Evolutionary conservation across 2,113 vertebrate species (phyloP), one percentile per base, ranked within the genome.

Genomic region (Notothenia coriiceps): DNA sequence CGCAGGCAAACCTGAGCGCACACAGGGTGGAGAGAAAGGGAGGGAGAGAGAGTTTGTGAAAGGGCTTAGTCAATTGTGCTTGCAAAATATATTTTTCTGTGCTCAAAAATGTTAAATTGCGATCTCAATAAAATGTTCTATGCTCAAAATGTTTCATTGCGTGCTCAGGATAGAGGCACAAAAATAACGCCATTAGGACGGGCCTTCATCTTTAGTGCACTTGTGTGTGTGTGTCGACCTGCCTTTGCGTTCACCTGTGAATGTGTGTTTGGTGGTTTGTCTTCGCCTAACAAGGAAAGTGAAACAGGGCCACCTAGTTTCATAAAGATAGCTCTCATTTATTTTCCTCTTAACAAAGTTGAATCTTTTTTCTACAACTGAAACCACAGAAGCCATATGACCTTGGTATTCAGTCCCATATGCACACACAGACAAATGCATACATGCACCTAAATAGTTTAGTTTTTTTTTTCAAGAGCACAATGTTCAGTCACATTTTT

Each of bases 281-380:
- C 46, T 66, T 66, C 3, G 22, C 15, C 4, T 51, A 49, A 29
- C 20, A 65, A 33, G 22, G 18, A 25, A 50, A 33, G 47, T 18
- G 25, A 66, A 65, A 65, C 29, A 6, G 46, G 46, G 63, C 63
- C 63, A 49, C 44, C 63, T 49, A 25, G 44, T 64, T 64, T 64
- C 62, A 25, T 8, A 13, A 0, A 14, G 61, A 47, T 22, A 64
- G 13, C 62, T 25, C 1, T 40, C 4, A 29, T 40, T 40, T 40
- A 40, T 40, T 43, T 15, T 47, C 44, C 44, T 49, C 61, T 46
- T 63, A 65, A 47, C 62, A 64, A 15, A 65, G 20, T 25, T 46
- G 14, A 25, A 44, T 11, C 44, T 10, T 1, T 18, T 66, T 33
- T 11, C 5, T 33, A 11, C 10, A 18, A 50, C 15, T 17, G 13